Evolutionary conservation across 2,888 invertebrate species (phyloP), one percentile per base, ranked within the genome.

Genomic region (Mythimna albipuncta): DNA sequence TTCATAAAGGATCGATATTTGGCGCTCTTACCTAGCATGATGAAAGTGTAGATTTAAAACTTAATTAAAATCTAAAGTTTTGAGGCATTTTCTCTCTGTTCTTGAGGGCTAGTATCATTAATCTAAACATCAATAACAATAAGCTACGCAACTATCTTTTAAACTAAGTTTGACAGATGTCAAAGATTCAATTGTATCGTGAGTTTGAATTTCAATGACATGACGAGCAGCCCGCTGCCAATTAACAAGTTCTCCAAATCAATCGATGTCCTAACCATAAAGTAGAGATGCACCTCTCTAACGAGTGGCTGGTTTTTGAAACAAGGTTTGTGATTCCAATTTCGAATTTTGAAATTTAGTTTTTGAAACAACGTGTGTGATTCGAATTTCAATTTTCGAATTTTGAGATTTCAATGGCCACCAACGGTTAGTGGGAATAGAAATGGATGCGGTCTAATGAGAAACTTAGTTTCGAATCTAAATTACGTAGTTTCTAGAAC

Each of bases 101-200:
- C 47, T 47, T 16, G 19, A 44, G 11, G 41, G 11, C 11, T 7
- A 38, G 38, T 38, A 38, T 38, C 38, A 38, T 38, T 9, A 38
- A 9, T 38, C 38, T 38, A 38, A 38, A 38, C 59, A 64, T 35
- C 21, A 44, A 32, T 62, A n/a, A 19, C 57, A 54, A 64, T 2
- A 64, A 80, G 26, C 61, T 59, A 41, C 59, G 7, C 47, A 72
- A 64, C 64, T 79, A 64, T 64, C 64, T 35, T 11, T 26, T 1
- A 10, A 72, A 79, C 50, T 50, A 64, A 80, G 65, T 80, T 75
- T 62, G 81, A 65, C 61, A 74, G 55, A 11, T 47, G n/a, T 61
- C 55, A 62, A 59, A 77, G 32, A 50, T 65, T 57, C 41, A 32
- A 69, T 58, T 47, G 57, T 69, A 47, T 54, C 11, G n/a, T 21